A percentile compares a stretch with the other conserved stretches of the same genome.
phyloP scores from a whole-genome alignment of 2,113 vertebrate genomes.

The Nycticebus coucang region DNA sequence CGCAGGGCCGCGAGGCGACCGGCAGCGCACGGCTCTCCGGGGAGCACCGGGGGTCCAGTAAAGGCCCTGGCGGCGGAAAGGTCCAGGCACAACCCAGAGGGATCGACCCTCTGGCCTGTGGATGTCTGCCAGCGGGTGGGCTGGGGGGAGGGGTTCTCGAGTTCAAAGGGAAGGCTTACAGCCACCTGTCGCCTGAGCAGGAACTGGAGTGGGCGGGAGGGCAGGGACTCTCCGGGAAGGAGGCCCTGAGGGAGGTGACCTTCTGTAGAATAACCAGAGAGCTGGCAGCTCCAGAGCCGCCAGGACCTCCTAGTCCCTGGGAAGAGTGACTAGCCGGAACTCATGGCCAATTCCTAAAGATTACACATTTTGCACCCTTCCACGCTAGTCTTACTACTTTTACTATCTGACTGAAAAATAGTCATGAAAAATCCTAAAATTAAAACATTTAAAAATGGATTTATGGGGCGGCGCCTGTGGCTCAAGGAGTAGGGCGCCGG shows the following conservation, averaged over 20 bases:
- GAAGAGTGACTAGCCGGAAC: not conserved
- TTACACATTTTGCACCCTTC: not conserved
- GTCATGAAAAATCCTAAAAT: not conserved
- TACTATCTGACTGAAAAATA: not conserved
- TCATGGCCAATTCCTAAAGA: not conserved
- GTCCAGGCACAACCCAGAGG: not conserved
- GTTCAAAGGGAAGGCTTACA: not conserved
- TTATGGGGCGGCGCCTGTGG: too few species aligned
- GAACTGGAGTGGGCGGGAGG: not conserved
- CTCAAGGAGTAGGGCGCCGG: too few species aligned
- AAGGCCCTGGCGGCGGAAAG: not conserved
- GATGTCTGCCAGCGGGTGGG: not conserved
- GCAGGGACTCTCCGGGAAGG: not conserved
- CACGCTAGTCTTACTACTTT: not conserved
- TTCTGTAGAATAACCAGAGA: not conserved
- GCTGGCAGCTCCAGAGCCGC: rapidly evolving
- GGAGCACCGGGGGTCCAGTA: not conserved
- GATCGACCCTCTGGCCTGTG: not conserved
- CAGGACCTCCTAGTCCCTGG: not conserved
- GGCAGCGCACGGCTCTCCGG: too few species aligned
- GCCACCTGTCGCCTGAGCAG: not conserved
- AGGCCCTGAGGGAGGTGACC: not conserved
- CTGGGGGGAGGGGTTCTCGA: not conserved
- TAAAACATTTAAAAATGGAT: not conserved
- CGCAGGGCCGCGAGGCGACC: not conserved